Percentiles rank a stretch among this genome's conserved stretches.
Evolutionary conservation across 53 echinoderm and acorn worm species (phyloP).

Genomic region (Astropecten irregularis): DNA sequence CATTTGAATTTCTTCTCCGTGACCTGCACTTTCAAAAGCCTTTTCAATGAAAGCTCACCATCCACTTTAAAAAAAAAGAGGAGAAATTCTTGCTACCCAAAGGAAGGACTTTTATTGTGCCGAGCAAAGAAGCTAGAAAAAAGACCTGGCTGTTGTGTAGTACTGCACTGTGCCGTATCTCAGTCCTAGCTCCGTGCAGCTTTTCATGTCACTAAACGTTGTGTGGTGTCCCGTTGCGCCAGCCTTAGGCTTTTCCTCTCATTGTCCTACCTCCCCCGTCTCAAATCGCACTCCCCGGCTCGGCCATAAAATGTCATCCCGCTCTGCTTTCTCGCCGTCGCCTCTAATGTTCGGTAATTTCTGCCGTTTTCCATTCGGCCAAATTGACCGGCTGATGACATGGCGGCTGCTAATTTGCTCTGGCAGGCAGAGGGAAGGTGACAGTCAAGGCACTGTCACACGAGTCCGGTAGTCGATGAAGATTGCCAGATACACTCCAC

Average conservation of each 20-base stretch:
- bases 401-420: slow-evolving; percentile 42
- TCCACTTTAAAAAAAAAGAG: too few species aligned
- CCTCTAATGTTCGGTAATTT: slow-evolving; percentile 52
- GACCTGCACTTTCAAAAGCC: too few species aligned
- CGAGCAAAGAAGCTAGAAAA: too few species aligned
- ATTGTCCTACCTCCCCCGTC: slow-evolving; percentile 10
- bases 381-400: slow-evolving; percentile 46
- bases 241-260: slow-evolving; percentile 6
- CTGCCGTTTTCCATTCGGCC: slow-evolving; percentile 34
- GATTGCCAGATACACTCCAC: background rate
- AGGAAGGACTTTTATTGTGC: too few species aligned
- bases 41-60: too few species aligned
- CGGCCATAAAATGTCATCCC: slow-evolving; percentile 38
- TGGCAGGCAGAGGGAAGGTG: background rate
- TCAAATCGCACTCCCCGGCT: slow-evolving; percentile 4
- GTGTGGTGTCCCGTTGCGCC: slow-evolving; percentile 1
- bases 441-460: background rate
- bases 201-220: background rate
- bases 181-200: too few species aligned
- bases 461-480: slow-evolving; percentile 15
- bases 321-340: slow-evolving; percentile 21
- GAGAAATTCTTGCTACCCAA: too few species aligned
- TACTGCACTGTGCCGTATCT: too few species aligned
- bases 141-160: too few species aligned
- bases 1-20: too few species aligned